phyloP scores from a whole-genome alignment of 2,113 vertebrate genomes.

The Rhinoderma darwinii region DNA sequence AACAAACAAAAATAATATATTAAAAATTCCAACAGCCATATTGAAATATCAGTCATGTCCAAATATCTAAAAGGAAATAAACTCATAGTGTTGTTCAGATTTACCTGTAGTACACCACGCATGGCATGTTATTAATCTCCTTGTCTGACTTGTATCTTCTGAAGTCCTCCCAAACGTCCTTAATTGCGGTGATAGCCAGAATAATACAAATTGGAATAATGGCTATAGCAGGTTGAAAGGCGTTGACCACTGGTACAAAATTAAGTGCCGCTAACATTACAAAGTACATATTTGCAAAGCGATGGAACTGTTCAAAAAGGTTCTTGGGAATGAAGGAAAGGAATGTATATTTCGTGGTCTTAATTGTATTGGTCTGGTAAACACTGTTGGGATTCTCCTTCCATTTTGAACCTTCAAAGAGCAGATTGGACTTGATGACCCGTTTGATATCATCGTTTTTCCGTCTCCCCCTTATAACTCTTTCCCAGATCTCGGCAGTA shows the following conservation, averaged over 20 bases:
- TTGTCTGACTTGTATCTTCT: slow-evolving; percentile 84
- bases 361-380: slow-evolving; percentile 82
- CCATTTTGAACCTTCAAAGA: slow-evolving; percentile 72
- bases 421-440: slow-evolving; percentile 80
- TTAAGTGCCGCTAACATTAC: slow-evolving; percentile 83
- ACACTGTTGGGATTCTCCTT: slow-evolving; percentile 82
- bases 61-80: not conserved
- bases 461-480: slow-evolving; percentile 70
- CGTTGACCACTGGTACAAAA: slow-evolving; percentile 87
- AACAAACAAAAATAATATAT: not conserved
- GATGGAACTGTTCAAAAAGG: slow-evolving; percentile 88
- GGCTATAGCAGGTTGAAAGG: slow-evolving; percentile 86
- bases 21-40: not conserved
- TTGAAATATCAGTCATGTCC: not conserved
- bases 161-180: slow-evolving; percentile 93
- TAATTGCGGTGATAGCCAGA: slow-evolving; percentile 84
- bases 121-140: slow-evolving; percentile 83
- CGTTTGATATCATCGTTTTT: slow-evolving; percentile 76
- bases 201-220: slow-evolving; percentile 86
- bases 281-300: slow-evolving; percentile 91
- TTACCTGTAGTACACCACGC: slow-evolving; percentile 89
- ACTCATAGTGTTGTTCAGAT: not conserved
- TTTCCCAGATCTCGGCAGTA: slow-evolving; percentile 65
- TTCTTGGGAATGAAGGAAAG: slow-evolving; percentile 89
- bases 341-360: slow-evolving; percentile 89